Evolutionary conservation across 2,113 vertebrate species (phyloP).

Genomic region (Tauraco erythrolophus): DNA sequence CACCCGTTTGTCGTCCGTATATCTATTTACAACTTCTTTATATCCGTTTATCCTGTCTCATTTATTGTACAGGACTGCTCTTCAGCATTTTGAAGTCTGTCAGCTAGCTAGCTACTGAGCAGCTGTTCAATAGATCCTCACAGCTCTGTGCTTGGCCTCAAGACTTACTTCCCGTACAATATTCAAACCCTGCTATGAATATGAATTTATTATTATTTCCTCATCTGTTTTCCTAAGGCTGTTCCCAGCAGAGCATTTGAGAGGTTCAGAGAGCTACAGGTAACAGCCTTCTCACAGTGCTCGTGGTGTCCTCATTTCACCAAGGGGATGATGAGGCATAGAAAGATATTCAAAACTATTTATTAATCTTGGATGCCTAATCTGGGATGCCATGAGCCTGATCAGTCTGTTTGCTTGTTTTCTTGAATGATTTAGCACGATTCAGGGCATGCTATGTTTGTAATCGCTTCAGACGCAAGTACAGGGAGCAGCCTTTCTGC

Average conservation of each 20-base stretch:
- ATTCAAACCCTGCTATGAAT: not conserved
- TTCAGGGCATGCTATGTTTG: not conserved
- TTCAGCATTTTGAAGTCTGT: not conserved
- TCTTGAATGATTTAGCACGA: not conserved
- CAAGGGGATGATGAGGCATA: not conserved
- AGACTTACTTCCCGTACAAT: not conserved
- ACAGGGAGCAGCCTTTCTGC: not conserved
- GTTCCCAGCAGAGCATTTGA: not conserved
- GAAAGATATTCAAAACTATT: not conserved
- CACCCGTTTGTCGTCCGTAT: not conserved
- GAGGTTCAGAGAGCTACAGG: not conserved
- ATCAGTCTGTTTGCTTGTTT: not conserved
- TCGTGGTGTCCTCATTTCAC: not conserved
- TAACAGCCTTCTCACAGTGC: not conserved
- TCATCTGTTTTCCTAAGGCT: not conserved
- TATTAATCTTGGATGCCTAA: not conserved
- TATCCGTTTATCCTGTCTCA: not conserved
- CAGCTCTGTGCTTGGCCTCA: not conserved
- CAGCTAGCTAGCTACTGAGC: not conserved
- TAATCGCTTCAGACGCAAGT: not conserved
- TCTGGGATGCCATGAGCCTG: not conserved
- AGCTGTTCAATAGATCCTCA: not conserved
- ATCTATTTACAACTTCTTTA: not conserved
- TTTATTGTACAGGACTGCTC: not conserved
- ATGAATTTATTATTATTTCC: constrained; percentile 38